A percentile compares a stretch with the other conserved stretches of the same genome.
Evolutionary conservation across 2,888 invertebrate species (phyloP).

Genomic region (Sinodicranocentrus sp.): DNA sequence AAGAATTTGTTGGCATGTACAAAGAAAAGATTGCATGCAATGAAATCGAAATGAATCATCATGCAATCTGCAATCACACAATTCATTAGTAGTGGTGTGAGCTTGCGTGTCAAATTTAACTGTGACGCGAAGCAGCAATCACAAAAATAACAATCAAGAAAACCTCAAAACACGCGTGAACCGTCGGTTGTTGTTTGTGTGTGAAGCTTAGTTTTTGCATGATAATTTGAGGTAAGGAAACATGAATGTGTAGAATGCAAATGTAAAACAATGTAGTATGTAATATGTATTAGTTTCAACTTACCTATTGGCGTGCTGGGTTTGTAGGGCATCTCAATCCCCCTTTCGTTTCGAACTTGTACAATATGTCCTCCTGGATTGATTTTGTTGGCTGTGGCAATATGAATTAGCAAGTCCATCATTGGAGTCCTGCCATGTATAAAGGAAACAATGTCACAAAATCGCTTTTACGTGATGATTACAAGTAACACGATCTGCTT

Average conservation of each 20-base stretch:
- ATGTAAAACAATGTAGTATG: background rate
- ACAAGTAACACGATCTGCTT: too few species aligned
- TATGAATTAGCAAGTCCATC: conserved; percentile 87
- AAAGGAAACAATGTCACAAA: background rate
- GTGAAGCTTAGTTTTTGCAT: background rate
- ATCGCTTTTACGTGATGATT: too few species aligned
- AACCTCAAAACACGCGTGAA: conserved; percentile 27
- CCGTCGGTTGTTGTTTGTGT: conserved; percentile 3
- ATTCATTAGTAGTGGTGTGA: conserved; percentile 47
- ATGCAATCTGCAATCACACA: conserved; percentile 44
- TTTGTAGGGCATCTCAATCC: conserved; percentile 83
- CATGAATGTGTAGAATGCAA: background rate
- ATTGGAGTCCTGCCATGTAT: conserved; percentile 84
- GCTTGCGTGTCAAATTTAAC: conserved; percentile 58
- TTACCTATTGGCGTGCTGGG: conserved; percentile 87
- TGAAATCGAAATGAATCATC: conserved; percentile 39
- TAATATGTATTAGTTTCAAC: too few species aligned
- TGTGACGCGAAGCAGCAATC: conserved; percentile 45
- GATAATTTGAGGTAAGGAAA: conserved; percentile 11
- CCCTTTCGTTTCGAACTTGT: conserved; percentile 83
- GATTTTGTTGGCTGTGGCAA: conserved; percentile 84
- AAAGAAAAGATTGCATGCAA: conserved; percentile 41
- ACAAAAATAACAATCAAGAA: conserved; percentile 31
- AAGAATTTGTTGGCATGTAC: background rate
- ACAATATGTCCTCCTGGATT: conserved; percentile 84